Conservation (phyloP, 2,113 vertebrate species). For the Capricornis sumatraensis region DNA sequence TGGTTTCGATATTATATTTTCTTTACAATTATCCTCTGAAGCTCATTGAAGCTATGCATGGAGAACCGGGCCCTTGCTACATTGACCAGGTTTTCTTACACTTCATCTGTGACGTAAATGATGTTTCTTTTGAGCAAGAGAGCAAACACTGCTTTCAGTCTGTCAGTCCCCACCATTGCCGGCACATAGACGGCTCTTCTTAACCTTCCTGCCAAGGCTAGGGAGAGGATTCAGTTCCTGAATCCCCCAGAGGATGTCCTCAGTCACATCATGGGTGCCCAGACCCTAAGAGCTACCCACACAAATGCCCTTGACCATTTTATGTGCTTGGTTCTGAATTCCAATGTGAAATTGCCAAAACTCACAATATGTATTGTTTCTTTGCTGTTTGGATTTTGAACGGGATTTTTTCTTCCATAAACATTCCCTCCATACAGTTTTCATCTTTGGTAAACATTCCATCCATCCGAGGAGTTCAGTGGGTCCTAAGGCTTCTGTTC, state of each 20-base stretch:
- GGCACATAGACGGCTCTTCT: accelerated
- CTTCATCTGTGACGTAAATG: background rate
- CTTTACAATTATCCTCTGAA: no score
- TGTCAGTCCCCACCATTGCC: no score
- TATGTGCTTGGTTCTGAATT: background rate
- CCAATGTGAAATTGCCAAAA: background rate
- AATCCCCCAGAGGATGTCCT: background rate
- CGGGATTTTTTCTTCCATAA: background rate
- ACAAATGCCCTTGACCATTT: background rate
- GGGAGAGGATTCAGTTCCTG: background rate
- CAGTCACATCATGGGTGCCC: accelerated
- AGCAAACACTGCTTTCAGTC: background rate
- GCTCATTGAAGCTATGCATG: accelerated
- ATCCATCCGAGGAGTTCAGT: background rate
- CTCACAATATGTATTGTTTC: background rate
- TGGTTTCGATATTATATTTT: background rate
- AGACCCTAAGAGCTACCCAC: accelerated
- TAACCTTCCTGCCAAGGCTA: background rate
- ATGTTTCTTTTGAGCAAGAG: slow-evolving; percentile 12
- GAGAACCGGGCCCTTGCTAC: slow-evolving; percentile 46
- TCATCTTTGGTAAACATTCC: background rate
- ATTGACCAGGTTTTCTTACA: background rate
- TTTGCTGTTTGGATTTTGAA: background rate
- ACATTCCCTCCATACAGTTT: background rate
- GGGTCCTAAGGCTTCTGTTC: background rate